Conservation (phyloP, 2,797 vertebrate genomes). For the Acanthiza pusilla region DNA sequence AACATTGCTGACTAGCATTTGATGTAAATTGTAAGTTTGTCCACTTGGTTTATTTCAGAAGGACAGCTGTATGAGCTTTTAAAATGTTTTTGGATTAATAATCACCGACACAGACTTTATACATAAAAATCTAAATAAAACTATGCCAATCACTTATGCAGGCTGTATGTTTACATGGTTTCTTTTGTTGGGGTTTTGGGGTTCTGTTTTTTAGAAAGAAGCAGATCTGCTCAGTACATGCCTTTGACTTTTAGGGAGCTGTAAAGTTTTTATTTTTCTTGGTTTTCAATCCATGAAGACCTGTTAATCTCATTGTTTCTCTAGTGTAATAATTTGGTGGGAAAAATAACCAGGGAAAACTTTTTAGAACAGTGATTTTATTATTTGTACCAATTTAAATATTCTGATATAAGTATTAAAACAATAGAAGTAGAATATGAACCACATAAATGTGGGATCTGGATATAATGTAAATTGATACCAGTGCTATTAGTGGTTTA, state of each 20-base stretch:
- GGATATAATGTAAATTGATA: not conserved
- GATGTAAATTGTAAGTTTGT: not conserved
- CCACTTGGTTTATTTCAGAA: not conserved
- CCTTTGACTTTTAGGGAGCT: conserved; percentile 6
- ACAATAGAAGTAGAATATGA: not conserved
- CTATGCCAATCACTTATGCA: not conserved
- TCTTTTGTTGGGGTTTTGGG: not conserved
- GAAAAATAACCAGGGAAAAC: not conserved
- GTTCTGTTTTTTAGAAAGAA: not conserved
- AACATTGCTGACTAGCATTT: not conserved
- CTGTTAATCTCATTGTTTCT: not conserved
- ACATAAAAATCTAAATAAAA: not conserved
- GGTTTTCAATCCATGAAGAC: not conserved
- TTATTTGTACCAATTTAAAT: not conserved
- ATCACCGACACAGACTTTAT: not conserved
- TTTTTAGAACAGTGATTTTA: not conserved
- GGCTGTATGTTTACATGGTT: not conserved
- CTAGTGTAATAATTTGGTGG: not conserved
- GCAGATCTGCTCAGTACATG: not conserved
- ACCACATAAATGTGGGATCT: not conserved
- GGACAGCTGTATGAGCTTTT: not conserved
- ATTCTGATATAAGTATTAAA: not conserved
- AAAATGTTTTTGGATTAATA: not conserved
- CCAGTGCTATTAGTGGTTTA: not conserved
- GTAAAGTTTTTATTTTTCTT: conserved; percentile 16